A percentile compares a stretch with the other conserved stretches of the same genome.
These are phyloP conservation scores for Nilaparvata lugens DNA, from an alignment of 1,140 invertebrate species.

Conservation along the genomic window DNA sequence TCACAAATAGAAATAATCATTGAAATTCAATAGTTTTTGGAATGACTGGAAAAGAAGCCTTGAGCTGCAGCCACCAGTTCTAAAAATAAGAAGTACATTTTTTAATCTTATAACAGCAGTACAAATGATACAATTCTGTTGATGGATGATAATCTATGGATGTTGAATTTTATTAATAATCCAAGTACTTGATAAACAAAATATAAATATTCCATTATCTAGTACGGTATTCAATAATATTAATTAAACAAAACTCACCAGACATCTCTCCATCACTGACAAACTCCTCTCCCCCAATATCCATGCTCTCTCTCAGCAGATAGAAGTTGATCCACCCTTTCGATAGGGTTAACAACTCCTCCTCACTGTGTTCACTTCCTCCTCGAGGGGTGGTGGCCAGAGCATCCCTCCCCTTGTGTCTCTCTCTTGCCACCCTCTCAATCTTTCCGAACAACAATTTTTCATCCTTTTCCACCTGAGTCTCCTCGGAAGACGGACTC, in stretches of 20 bases:
- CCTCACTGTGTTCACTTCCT: slow-evolving; percentile 7
- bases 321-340: slow-evolving; percentile 35
- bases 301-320: slow-evolving; percentile 25
- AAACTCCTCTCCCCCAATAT: slow-evolving; percentile 16
- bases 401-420: slow-evolving; percentile 12
- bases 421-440: slow-evolving; percentile 6
- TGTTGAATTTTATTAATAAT: neutral
- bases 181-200: neutral
- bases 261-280: slow-evolving; percentile 14
- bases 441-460: slow-evolving; percentile 3
- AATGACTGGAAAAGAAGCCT: no score
- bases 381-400: neutral
- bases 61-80: no score
- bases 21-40: no score
- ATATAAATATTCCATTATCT: neutral
- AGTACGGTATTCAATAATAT: neutral
- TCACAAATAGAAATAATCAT: no score
- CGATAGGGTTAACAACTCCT: slow-evolving; percentile 28
- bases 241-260: neutral
- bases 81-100: no score
- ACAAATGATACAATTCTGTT: no score
- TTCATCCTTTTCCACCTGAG: slow-evolving; percentile 16
- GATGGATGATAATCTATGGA: no score
- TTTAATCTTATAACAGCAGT: no score
- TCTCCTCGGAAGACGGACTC: slow-evolving; percentile 6